Evolutionary conservation across 1,140 invertebrate genomes (phyloP), one percentile per base, ranked within the genome.

Genomic region (Micrasema longulum): DNA sequence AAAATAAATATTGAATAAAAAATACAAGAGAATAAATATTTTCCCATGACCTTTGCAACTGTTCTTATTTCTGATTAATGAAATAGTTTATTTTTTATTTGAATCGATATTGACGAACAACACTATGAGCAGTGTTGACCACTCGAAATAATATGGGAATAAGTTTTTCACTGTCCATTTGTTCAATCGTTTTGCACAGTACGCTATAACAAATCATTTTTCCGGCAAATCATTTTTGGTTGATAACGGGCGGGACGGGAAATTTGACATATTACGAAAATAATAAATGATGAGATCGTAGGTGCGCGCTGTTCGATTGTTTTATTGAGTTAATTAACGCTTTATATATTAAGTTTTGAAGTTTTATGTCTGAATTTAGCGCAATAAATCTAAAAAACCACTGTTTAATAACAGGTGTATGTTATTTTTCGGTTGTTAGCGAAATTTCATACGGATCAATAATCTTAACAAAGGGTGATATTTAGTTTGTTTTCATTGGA

Each of bases 201-300:
- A 7, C 7, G 26, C 26, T 31, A 31, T 31, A 31, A 31, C 26
- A 31, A 31, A 48, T 18, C n/a, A 48, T 48, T 41, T 18, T 69
- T 60, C 45, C 47, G 48, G 53, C 35, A 26, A 69, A 62, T 53
- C 16, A 57, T 45, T 70, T 64, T 52, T 31, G 35, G 57, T 52
- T 70, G 60, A 63, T 70, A 64, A 63, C 55, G 60, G 68, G 57
- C 60, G 57, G 68, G 55, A 64, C 68, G 57, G 26, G 68, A 63
- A 70, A 70, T 63, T 70, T 64, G 68, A 69, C 57, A 70, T 63
- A 38, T 47, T 63, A 63, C 68, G 67, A 70, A 63, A 70, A 70
- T 70, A 70, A 70, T 70, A 70, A 62, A 41, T 41, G 41, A 70
- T 36, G 41, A 48, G 67, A 16, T 41, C 18, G 67, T 47, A 52